A percentile compares a stretch with the other conserved stretches of the same genome.
Evolutionary conservation across 2,888 invertebrate species (phyloP).

Genomic region (Ormyrus labotus): DNA sequence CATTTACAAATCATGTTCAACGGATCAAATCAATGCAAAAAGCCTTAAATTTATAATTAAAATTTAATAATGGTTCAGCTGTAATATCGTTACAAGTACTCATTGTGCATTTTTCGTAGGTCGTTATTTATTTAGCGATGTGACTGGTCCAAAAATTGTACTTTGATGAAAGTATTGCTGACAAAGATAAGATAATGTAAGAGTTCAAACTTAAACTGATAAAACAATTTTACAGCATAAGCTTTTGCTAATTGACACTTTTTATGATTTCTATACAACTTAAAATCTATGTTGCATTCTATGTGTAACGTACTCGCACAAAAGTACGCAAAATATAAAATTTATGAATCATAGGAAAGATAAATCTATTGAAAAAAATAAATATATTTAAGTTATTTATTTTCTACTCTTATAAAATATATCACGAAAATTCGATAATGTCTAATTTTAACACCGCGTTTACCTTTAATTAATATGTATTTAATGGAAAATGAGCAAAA

Average conservation of each 20-base stretch:
- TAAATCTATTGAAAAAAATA: constrained; percentile 44
- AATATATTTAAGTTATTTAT: constrained; percentile 54
- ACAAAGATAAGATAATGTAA: constrained; percentile 35
- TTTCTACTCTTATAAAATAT: constrained; percentile 35
- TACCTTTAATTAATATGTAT: no score
- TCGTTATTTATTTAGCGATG: constrained; percentile 26
- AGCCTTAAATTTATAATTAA: not conserved
- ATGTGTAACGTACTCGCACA: constrained; percentile 49
- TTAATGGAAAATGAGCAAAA: no score
- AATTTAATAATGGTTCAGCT: constrained; percentile 26
- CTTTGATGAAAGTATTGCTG: constrained; percentile 44
- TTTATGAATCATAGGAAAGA: constrained; percentile 39
- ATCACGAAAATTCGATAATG: no score
- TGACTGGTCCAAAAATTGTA: constrained; percentile 37
- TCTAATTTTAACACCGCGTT: no score
- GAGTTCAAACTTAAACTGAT: constrained; percentile 28
- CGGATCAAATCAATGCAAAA: no score
- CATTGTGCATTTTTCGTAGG: constrained; percentile 17
- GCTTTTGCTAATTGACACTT: constrained; percentile 35
- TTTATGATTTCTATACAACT: constrained; percentile 41
- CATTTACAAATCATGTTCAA: no score
- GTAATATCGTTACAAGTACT: constrained; percentile 17
- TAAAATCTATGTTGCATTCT: constrained; percentile 49
- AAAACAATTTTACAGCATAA: constrained; percentile 32
- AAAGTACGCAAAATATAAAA: constrained; percentile 35